Base-by-base conservation (phyloP, 2,113 vertebrate genomes). In the Aplodontia rufa region DNA sequence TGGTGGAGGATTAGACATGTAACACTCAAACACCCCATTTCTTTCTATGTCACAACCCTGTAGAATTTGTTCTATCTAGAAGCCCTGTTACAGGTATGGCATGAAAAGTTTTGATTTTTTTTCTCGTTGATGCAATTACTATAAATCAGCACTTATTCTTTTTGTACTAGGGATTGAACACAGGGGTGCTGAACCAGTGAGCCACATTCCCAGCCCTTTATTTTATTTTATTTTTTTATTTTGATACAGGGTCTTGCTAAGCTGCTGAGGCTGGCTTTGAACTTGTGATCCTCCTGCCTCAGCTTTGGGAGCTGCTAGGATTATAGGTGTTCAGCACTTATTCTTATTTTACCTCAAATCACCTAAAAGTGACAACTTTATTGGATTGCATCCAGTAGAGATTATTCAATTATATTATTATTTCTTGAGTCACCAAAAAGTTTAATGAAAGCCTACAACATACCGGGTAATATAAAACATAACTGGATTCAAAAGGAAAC, bases 21-120 rank as follows among this genome's bases (percentile, higher is more conserved):
- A 4, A 2, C 13, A 0, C 42, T 1, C 5, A 26, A 14, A 10
- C 62, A 5, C 62, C 12, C 12, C 26, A 22, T 72, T 78, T 68
- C 1, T 35, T 53, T 14, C 3, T 45, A 0, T 64, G 4, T 3
- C 5, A 6, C n/a, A 74, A 32, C 1, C 1, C 8, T 75, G 1
- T 20, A 90, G 66, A 80, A n/a, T 13, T 40, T 51, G 9, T 89
- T 8, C 35, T 80, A 90, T 3, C 6, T 40, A 53, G 11, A 93
- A 81, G 58, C 13, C 35, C 86, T 1, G 28, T 8, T 26, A 51
- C 47, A 83, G 20, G 9, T 42, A 49, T 45, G 45, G 3, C 7
- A 7, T 92, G 35, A 79, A 71, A 28, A 91, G 9, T 30, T 0
- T 80, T n/a, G 20, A 62, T 24, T n/a, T n/a, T n/a, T 95, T 84